Conservation (phyloP, 92 coral and sea anemone species). For the Zoanthus sansibaricus region DNA sequence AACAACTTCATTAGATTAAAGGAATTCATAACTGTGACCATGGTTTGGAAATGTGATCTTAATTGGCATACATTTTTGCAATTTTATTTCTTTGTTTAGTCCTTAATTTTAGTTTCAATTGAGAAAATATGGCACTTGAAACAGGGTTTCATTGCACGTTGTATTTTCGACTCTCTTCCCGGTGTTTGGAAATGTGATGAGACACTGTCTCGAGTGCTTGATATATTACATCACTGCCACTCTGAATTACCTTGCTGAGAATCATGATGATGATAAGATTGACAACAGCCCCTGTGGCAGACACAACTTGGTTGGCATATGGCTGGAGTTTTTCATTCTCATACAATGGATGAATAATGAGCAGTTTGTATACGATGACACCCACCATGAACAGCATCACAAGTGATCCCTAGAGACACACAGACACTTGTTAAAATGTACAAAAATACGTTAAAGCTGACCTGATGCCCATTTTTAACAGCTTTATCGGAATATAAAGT, state of each 20-base stretch:
- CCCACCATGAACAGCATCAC: slow-evolving; percentile 98
- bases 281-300: slow-evolving; percentile 91
- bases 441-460: background rate
- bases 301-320: slow-evolving; percentile 86
- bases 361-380: slow-evolving; percentile 94
- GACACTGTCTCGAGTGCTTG: too few relatives aligned
- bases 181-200: too few relatives aligned
- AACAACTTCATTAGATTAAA: too few relatives aligned
- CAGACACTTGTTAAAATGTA: background rate
- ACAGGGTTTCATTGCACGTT: too few relatives aligned
- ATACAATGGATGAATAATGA: slow-evolving; percentile 91
- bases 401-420: slow-evolving; percentile 79
- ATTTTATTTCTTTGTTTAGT: too few relatives aligned
- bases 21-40: too few relatives aligned
- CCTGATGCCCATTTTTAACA: background rate
- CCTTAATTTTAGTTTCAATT: too few relatives aligned
- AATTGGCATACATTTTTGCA: too few relatives aligned
- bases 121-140: too few relatives aligned
- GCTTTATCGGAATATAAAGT: too few relatives aligned
- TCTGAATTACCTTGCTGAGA: slow-evolving; percentile 80
- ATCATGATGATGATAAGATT: slow-evolving; percentile 97
- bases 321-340: slow-evolving; percentile 84
- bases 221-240: background rate
- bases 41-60: too few relatives aligned
- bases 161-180: too few relatives aligned